A percentile compares a stretch with the other conserved stretches of the same genome.
Conservation (phyloP, 2,113 vertebrate species). For the Carettochelys insculpta region DNA sequence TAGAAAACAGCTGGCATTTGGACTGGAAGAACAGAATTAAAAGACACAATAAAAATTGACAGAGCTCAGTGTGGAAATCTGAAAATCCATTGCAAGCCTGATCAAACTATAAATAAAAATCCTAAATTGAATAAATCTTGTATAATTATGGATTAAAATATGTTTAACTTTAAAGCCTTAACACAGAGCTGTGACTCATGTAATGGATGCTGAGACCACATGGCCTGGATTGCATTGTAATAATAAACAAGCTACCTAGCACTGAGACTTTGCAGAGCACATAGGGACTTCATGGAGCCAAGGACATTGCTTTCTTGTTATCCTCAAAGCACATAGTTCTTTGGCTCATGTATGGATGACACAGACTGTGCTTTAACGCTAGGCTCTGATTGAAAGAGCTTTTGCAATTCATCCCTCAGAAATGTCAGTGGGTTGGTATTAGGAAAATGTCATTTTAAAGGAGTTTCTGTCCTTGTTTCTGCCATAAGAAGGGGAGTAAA, state of each 20-base stretch:
- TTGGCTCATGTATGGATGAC: neutral
- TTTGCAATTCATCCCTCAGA: neutral
- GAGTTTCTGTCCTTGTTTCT: neutral
- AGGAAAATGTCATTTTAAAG: neutral
- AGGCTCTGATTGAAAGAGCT: slow-evolving; percentile 10
- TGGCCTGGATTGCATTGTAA: slow-evolving; percentile 19
- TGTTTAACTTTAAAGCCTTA: slow-evolving; percentile 80
- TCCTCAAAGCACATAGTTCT: neutral
- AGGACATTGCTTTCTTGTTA: neutral
- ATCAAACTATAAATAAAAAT: slow-evolving; percentile 81
- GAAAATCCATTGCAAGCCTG: slow-evolving; percentile 81
- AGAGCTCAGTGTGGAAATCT: slow-evolving; percentile 60
- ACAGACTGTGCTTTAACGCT: neutral
- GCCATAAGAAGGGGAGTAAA: neutral
- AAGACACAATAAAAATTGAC: slow-evolving; percentile 83
- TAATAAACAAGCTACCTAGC: slow-evolving; percentile 41
- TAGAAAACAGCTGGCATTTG: slow-evolving; percentile 72
- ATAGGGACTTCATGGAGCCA: rapidly evolving
- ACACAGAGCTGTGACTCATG: slow-evolving; percentile 57
- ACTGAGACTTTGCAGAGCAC: neutral
- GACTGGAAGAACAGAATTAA: slow-evolving; percentile 79
- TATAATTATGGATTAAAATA: slow-evolving; percentile 85
- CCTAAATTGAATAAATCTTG: slow-evolving; percentile 83
- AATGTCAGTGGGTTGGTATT: neutral
- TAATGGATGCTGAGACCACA: slow-evolving; percentile 58